Evolutionary conservation across 2,113 vertebrate species (phyloP).

Genomic region (Gorsachius goisagi): DNA sequence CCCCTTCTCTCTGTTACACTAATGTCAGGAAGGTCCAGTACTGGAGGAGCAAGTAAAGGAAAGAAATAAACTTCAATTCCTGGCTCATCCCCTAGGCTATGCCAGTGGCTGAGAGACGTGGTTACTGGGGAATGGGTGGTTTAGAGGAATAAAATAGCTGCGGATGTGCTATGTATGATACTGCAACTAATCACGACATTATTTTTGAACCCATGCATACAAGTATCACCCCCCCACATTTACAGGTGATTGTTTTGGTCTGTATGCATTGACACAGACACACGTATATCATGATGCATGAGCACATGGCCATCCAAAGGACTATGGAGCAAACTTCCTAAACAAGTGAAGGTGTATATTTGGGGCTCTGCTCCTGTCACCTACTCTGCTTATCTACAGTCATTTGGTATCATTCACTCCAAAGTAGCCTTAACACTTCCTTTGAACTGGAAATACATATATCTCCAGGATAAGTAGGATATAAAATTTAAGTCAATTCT

Average conservation of each 20-base stretch:
- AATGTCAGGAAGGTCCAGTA: not conserved
- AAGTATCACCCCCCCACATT: not conserved
- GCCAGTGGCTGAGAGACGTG: too few species aligned
- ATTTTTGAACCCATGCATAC: not conserved
- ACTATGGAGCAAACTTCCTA: not conserved
- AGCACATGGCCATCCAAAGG: not conserved
- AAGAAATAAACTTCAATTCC: not conserved
- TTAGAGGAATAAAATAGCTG: not conserved
- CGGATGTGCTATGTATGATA: not conserved
- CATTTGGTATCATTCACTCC: not conserved
- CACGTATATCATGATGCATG: not conserved
- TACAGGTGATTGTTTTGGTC: not conserved
- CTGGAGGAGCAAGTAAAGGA: not conserved
- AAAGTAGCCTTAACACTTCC: not conserved
- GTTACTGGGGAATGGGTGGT: not conserved
- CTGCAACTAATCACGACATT: accelerated
- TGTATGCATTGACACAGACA: not conserved
- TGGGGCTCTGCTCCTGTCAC: not conserved
- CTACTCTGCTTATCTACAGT: not conserved
- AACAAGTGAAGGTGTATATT: not conserved
- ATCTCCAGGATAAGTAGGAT: not conserved
- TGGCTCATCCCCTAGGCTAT: not conserved
- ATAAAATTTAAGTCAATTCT: not conserved
- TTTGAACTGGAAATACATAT: not conserved
- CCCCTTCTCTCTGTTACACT: not conserved